Percentiles rank a stretch among this genome's conserved stretches.
Evolutionary conservation across 2,797 vertebrate species (phyloP).

Genomic region (Leptatherina wallacei): DNA sequence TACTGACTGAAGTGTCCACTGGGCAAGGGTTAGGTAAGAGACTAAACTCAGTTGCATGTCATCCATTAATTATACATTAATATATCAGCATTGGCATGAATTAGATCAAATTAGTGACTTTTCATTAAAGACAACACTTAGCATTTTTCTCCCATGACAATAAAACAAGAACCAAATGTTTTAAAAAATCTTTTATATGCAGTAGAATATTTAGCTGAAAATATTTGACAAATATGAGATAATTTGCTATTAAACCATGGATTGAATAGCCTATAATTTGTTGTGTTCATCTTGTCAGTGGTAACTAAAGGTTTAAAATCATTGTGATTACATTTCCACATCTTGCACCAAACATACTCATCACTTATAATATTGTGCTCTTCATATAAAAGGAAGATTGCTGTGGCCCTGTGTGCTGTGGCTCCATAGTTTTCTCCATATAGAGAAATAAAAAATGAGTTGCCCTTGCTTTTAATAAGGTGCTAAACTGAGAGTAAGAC

Average conservation of each 20-base stretch:
- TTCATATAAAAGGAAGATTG: too few relatives aligned
- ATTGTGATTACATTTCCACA: not conserved
- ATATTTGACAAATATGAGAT: not conserved
- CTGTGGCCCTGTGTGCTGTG: too few relatives aligned
- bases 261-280: not conserved
- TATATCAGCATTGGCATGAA: not conserved
- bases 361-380: not conserved
- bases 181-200: not conserved
- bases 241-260: not conserved
- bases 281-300: too few relatives aligned
- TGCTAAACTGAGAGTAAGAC: too few relatives aligned
- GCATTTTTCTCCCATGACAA: not conserved
- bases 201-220: not conserved
- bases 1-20: constrained; percentile 63
- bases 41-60: not conserved
- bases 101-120: not conserved
- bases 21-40: constrained; percentile 81
- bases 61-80: not conserved
- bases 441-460: too few relatives aligned
- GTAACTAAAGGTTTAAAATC: not conserved
- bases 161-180: not conserved
- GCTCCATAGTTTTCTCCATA: too few relatives aligned
- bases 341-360: not conserved
- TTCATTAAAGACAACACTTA: not conserved
- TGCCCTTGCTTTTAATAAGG: too few relatives aligned